Percentiles rank a stretch among this genome's conserved stretches.
phyloP scores from a whole-genome alignment of 2,113 vertebrate species.

The Helogale parvula region DNA sequence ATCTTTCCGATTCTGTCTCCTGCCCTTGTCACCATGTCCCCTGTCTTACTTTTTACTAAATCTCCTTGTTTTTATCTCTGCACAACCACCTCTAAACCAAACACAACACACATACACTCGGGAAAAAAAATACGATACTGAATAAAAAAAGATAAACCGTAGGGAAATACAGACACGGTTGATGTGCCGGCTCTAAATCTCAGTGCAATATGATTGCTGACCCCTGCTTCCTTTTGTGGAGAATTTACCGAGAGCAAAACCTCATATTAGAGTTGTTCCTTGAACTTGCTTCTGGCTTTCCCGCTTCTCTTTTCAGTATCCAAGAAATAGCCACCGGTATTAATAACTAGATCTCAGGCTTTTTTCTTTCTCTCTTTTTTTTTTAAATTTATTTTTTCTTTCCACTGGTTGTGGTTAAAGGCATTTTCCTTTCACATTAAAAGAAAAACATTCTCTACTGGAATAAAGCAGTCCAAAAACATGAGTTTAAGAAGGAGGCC shows the following conservation, averaged over 20 bases:
- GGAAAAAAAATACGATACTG: not conserved
- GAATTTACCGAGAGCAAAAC: not conserved
- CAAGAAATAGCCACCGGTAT: not conserved
- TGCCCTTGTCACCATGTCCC: not conserved
- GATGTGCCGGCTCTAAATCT: not conserved
- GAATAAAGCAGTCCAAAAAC: not conserved
- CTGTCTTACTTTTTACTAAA: not conserved
- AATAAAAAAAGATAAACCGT: not conserved
- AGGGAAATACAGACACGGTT: not conserved
- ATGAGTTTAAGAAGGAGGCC: not conserved
- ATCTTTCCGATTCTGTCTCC: not conserved
- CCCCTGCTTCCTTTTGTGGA: not conserved
- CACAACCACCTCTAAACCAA: not conserved
- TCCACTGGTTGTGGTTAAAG: not conserved
- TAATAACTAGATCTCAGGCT: not conserved
- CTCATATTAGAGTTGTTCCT: not conserved
- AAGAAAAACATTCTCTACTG: not conserved
- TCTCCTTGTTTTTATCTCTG: not conserved
- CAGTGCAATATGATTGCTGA: not conserved
- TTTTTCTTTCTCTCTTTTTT: no score
- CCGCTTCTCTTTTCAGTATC: constrained; percentile 20
- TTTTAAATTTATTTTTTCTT: not conserved
- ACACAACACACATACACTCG: not conserved
- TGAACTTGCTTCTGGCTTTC: constrained; percentile 58
- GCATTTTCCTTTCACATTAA: not conserved